phyloP scores from a whole-genome alignment of 1,140 invertebrate species.

The Drosophila gunungcola region DNA sequence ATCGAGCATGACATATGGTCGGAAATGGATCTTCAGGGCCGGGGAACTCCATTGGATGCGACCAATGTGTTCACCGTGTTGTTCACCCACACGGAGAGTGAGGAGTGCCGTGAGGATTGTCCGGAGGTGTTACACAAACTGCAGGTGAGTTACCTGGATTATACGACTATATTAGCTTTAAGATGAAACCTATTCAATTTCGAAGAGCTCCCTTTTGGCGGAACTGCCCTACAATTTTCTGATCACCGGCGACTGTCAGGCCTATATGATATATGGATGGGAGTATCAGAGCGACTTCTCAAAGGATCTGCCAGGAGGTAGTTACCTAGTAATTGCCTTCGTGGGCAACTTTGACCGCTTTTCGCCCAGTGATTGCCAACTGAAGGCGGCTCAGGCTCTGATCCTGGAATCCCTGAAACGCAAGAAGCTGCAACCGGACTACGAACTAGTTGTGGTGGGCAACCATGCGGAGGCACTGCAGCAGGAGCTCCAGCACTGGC shows the following conservation, averaged over 20 bases:
- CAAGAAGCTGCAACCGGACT: conserved; percentile 48
- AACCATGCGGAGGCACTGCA: conserved; percentile 46
- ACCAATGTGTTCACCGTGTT: conserved; percentile 53
- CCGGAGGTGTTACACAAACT: conserved; percentile 43
- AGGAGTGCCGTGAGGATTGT: conserved; percentile 57
- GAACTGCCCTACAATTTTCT: conserved; percentile 80
- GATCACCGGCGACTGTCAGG: conserved; percentile 68
- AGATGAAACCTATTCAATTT: neutral
- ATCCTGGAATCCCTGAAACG: conserved; percentile 65
- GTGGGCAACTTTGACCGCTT: conserved; percentile 59
- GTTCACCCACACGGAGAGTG: conserved; percentile 68
- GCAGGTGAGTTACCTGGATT: conserved; percentile 52
- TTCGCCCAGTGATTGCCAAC: conserved; percentile 51
- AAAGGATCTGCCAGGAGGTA: conserved; percentile 32
- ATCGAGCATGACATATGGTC: conserved; percentile 75
- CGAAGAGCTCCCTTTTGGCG: conserved; percentile 18
- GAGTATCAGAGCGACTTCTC: conserved; percentile 48
- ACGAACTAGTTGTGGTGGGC: conserved; percentile 11
- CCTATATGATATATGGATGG: conserved; percentile 77
- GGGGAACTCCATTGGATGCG: conserved; percentile 30
- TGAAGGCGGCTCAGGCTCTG: conserved; percentile 53
- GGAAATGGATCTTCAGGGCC: conserved; percentile 17
- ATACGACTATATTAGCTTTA: neutral
- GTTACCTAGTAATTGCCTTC: conserved; percentile 67
- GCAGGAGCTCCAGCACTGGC: conserved; percentile 42